phyloP scores from a whole-genome alignment of 2,113 vertebrate genomes.

The Fulmarus glacialis region DNA sequence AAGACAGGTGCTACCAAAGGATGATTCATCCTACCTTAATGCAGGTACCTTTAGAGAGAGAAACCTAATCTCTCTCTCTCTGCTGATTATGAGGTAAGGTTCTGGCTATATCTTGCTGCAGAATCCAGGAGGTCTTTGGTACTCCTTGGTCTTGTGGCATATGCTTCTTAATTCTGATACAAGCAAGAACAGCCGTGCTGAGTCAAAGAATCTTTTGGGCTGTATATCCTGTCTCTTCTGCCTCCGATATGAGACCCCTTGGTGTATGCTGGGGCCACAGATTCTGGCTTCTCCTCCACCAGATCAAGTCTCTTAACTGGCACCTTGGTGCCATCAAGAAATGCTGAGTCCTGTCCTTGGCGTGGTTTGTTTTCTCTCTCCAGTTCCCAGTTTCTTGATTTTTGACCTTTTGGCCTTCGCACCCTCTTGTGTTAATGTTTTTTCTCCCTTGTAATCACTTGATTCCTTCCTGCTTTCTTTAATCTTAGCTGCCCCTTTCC shows the following conservation, averaged over 20 bases:
- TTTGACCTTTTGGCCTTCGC: not conserved
- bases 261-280: not conserved
- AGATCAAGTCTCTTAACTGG: not conserved
- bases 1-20: not conserved
- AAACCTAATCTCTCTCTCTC: not conserved
- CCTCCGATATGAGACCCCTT: rapidly evolving
- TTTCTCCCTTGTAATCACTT: not conserved
- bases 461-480: not conserved
- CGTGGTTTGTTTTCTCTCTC: not conserved
- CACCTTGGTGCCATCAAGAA: not conserved
- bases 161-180: not conserved
- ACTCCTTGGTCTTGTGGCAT: not conserved
- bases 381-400: not conserved
- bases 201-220: not conserved
- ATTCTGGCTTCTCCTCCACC: not conserved
- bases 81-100: not conserved
- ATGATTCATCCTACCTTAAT: not conserved
- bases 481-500: not conserved
- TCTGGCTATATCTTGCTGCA: not conserved
- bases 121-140: not conserved
- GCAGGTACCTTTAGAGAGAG: not conserved
- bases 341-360: not conserved
- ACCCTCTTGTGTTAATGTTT: not conserved
- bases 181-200: not conserved
- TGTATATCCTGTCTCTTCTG: not conserved